phyloP scores from a whole-genome alignment of 2,113 vertebrate species.

The Salvelinus alpinus region DNA sequence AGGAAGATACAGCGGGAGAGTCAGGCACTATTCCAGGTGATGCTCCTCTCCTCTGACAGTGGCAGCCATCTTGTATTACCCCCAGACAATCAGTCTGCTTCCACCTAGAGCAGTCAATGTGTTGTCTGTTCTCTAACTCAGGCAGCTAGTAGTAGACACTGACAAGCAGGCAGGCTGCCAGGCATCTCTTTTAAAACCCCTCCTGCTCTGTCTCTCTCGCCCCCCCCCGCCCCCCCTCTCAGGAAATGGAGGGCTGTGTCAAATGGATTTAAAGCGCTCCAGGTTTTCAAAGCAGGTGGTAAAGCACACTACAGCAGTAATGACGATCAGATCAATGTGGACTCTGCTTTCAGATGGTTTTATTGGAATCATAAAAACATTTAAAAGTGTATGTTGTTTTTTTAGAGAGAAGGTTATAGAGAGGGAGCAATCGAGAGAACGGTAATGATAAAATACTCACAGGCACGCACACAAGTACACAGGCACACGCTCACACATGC shows the following conservation, averaged over 20 bases:
- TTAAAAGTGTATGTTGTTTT: too few relatives aligned
- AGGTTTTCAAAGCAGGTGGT: slow-evolving; percentile 35
- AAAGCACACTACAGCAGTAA: slow-evolving; percentile 29
- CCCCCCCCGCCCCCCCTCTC: not conserved
- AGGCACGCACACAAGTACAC: not conserved
- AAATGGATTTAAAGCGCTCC: slow-evolving; percentile 34
- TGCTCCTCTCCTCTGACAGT: slow-evolving; percentile 72
- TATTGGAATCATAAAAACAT: too few relatives aligned
- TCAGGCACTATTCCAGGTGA: slow-evolving; percentile 66
- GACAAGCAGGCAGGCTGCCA: slow-evolving; percentile 8
- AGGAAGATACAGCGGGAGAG: slow-evolving; percentile 8
- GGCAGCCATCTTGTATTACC: slow-evolving; percentile 76
- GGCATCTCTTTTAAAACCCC: slow-evolving; percentile 53
- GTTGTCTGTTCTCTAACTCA: slow-evolving; percentile 43
- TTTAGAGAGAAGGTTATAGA: too few relatives aligned
- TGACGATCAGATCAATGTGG: slow-evolving; percentile 2
- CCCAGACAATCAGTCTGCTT: slow-evolving; percentile 71
- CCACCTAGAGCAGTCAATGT: slow-evolving; percentile 56
- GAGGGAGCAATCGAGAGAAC: too few relatives aligned
- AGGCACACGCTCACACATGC: not conserved
- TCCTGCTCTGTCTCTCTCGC: not conserved
- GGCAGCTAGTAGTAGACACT: slow-evolving; percentile 30
- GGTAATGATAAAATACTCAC: too few relatives aligned
- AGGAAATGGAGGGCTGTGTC: slow-evolving; percentile 36
- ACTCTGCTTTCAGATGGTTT: not conserved